Evolutionary conservation across 37 sponge, comb jelly and placozoan species (phyloP).

Genomic region (Eunapius fragilis): DNA sequence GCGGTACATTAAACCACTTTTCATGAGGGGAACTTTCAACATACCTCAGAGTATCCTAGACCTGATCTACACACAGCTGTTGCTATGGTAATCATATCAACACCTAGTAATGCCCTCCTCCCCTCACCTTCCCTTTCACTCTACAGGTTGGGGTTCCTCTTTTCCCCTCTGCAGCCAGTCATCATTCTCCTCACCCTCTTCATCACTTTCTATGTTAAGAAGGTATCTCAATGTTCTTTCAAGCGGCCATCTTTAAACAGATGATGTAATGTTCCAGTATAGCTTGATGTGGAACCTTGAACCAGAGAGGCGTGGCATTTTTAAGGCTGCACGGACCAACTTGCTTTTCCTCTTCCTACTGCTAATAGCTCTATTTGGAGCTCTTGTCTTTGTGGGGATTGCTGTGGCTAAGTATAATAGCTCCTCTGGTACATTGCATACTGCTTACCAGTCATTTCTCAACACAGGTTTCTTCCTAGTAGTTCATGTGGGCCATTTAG

Average conservation of each 20-base stretch:
- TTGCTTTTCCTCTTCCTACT: constrained; percentile 75
- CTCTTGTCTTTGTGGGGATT: constrained; percentile 67
- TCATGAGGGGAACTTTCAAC: constrained; percentile 54
- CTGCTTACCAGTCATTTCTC: neutral
- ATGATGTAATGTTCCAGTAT: constrained; percentile 53
- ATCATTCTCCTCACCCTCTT: constrained; percentile 70
- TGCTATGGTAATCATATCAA: constrained; percentile 73
- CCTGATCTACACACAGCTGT: constrained; percentile 88
- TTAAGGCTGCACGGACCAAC: constrained; percentile 73
- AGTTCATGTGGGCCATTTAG: constrained; percentile 78
- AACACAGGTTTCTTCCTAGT: constrained; percentile 65
- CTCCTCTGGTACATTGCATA: neutral
- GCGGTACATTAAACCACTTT: neutral
- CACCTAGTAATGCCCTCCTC: neutral
- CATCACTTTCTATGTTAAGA: constrained; percentile 85
- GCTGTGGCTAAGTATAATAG: constrained; percentile 36
- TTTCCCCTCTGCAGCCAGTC: constrained; percentile 76
- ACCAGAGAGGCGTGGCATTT: constrained; percentile 53
- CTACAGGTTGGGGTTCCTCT: constrained; percentile 87
- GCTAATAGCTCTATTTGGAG: constrained; percentile 49
- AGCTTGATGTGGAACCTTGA: constrained; percentile 73
- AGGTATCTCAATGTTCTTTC: constrained; percentile 41
- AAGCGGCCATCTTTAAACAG: neutral
- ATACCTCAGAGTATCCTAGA: constrained; percentile 94
- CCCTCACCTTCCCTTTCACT: neutral